Evolutionary conservation across 1,140 invertebrate genomes (phyloP), one percentile per base, ranked within the genome.

Genomic region (Drosophila sturtevanti): DNA sequence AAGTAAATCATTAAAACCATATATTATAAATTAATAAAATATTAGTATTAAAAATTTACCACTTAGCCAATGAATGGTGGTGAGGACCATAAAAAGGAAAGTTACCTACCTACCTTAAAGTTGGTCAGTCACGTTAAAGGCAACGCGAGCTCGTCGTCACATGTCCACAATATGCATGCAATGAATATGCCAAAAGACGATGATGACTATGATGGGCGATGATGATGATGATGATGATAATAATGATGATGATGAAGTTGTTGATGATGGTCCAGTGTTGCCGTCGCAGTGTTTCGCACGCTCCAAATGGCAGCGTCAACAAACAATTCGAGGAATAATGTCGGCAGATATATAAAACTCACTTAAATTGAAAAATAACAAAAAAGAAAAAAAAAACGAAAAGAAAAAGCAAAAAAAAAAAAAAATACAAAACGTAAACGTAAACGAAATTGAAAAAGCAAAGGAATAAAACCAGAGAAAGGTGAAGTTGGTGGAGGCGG

Each of bases 111-210:
- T n/a, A n/a, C n/a, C n/a, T n/a, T n/a, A 24, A 54, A 72, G 72
- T 75, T 65, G 55, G 41, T 14, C 51, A 78, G 80, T 84, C 80
- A 84, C 78, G 81, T 86, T 86, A 77, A 31, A 10, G 22, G 69
- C 73, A 85, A 85, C 73, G 72, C 80, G 80, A 84, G 68, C 69
- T 31, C 60, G 31, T 41, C 11, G 44, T 72, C 77, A 70, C 78
- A 70, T 71, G 69, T 37, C 59, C 59, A 27, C 11, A 58, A 9
- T 52, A 60, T 1, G 7, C 5, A 37, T 21, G 18, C 18, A 16
- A 44, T 35, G 16, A 10, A 18, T 31, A 58, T 37, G 41, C 14
- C 16, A 16, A 48, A 44, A 9, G 41, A 44, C 16, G 5, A 44
- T 44, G 18, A 59, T 73, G 21, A 44, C 22, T 0, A 14, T 12